phyloP scores from a whole-genome alignment of 2,888 invertebrate genomes.

The Tetranychus truncatus region DNA sequence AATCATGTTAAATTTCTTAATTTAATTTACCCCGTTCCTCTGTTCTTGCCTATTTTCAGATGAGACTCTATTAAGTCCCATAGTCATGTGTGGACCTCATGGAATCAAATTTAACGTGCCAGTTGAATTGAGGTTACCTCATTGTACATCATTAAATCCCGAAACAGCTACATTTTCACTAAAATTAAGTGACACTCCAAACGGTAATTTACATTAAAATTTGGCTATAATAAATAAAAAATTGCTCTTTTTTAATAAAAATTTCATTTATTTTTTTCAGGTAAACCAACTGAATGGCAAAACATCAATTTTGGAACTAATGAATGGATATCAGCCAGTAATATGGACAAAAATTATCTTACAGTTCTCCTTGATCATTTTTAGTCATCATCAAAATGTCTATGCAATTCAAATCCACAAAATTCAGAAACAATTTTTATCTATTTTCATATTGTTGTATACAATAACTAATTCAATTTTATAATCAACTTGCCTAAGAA shows the following conservation, averaged over 20 bases:
- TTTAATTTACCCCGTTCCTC: neutral
- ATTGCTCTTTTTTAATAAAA: conserved; percentile 15
- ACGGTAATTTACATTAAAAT: conserved; percentile 20
- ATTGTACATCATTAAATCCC: conserved; percentile 36
- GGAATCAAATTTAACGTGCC: conserved; percentile 68
- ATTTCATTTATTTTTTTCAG: conserved; percentile 28
- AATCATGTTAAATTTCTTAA: neutral
- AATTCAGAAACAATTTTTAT: too few relatives aligned
- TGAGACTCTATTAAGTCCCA: conserved; percentile 78
- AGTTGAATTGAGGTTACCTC: conserved; percentile 75
- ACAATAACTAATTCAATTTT: too few relatives aligned
- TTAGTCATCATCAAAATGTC: conserved; percentile 33
- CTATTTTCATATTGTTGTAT: too few relatives aligned
- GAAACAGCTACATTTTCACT: conserved; percentile 39
- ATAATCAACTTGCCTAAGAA: too few relatives aligned
- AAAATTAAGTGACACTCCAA: conserved; percentile 31
- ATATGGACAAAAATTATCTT: conserved; percentile 59
- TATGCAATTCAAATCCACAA: too few relatives aligned
- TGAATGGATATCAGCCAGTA: conserved; percentile 49
- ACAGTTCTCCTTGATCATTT: conserved; percentile 82
- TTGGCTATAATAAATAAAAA: too few relatives aligned
- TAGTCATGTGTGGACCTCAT: conserved; percentile 92
- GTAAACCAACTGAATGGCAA: conserved; percentile 46
- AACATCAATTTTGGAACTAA: conserved; percentile 68
- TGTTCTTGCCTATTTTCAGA: conserved; percentile 40